Base-by-base conservation (phyloP, 2,888 invertebrate genomes). In the Panopea generosa region DNA sequence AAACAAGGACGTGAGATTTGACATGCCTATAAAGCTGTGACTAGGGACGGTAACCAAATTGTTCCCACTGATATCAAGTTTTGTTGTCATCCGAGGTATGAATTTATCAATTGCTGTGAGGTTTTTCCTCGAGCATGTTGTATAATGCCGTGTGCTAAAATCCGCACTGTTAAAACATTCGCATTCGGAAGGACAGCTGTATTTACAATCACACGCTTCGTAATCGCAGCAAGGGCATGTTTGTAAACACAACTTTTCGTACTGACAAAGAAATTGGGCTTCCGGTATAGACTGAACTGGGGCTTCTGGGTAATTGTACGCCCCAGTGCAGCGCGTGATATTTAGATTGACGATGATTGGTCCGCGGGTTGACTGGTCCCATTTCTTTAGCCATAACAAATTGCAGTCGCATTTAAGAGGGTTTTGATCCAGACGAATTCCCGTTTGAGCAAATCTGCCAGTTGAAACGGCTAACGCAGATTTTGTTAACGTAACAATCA, bases 401-500 rank as follows among this genome's bases (percentile, higher is more conserved):
- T 78, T 72, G 50, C 88, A 89, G 67, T 89, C 88, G 68, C 89
- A 89, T 7, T 77, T 63, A 0, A 87, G 63, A 0, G 85, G 86
- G 57, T 89, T 89, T 27, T 74, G 83, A 14, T 71, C 40, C 16
- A 88, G 71, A 33, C 78, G 66, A 65, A 89, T 86, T 2, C 77
- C 69, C 29, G 81, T 74, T 52, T 53, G 86, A 14, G 77, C 53
- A 45, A 65, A 81, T 0, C 33, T 70, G 0, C 77, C 73, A 16
- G 76, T 78, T 7, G 83, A 82, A 0, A 83, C 69, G 0, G 59
- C 52, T 22, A 84, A 49, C 2, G 77, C 53, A 20, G 70, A 62
- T 52, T 66, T 57, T 1, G 73, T 38, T 3, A 84, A 33, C 7
- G 80, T 74, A 9, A 49, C 26, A 9, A 89, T 74, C 9, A 77